Evolutionary conservation across 1,140 invertebrate genomes (phyloP).

Genomic region (Caenorhabditis elegans): WBcel235 BX284603.4:6701001-6701500

Average conservation of each 20-base stretch:
- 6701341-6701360: slow-evolving; percentile 18
- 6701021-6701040: background rate
- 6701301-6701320: slow-evolving; percentile 16
- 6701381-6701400: background rate
- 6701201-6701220: background rate
- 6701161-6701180: slow-evolving; percentile 17
- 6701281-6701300: slow-evolving; percentile 9
- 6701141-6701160: background rate
- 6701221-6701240: background rate
- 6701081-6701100: background rate
- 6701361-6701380: background rate
- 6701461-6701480: slow-evolving; percentile 22
- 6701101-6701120: background rate
- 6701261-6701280: background rate
- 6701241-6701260: background rate
- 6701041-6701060: too few species aligned
- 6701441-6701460: slow-evolving; percentile 20
- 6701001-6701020: background rate
- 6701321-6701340: slow-evolving; percentile 6
- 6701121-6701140: slow-evolving; percentile 3
- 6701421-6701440: background rate
- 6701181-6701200: background rate
- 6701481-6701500: background rate
- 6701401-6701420: slow-evolving; percentile 24
- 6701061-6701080: background rate